A percentile compares a stretch with the other conserved stretches of the same genome.
These are phyloP conservation scores for Thaumatotibia leucotreta DNA, from an alignment of 1,140 invertebrate genomes.

Conservation along the genomic window DNA sequence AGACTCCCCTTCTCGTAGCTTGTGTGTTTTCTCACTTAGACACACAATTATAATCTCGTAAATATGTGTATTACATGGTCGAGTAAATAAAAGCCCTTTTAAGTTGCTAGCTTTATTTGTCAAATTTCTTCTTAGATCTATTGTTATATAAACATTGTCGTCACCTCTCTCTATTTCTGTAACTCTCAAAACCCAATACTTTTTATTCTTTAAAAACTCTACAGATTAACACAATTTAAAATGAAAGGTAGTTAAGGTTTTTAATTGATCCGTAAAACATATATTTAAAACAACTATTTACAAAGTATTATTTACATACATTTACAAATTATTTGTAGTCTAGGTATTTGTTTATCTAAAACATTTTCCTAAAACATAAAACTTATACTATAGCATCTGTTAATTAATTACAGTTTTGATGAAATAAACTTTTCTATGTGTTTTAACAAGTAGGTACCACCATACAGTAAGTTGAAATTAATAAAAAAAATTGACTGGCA, in stretches of 20 bases:
- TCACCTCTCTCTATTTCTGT: neutral
- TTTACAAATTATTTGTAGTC: neutral
- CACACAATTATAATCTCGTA: no score
- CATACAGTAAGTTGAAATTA: no score
- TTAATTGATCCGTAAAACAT: neutral
- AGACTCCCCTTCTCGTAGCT: no score
- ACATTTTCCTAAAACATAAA: neutral
- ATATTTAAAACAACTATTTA: neutral
- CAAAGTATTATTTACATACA: conserved; percentile 1
- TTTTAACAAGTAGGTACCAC: no score
- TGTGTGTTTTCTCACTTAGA: no score
- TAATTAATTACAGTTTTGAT: conserved; percentile 10
- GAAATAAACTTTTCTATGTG: conserved; percentile 16
- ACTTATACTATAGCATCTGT: neutral
- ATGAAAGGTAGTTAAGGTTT: neutral
- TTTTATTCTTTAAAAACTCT: neutral
- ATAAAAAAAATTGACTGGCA: no score
- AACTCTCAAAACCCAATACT: neutral
- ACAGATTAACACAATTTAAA: neutral
- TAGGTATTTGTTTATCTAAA: neutral
- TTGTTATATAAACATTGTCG: conserved; percentile 16
- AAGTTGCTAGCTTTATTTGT: conserved; percentile 68
- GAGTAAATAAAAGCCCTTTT: conserved; percentile 22
- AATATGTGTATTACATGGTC: no score
- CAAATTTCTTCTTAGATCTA: conserved; percentile 59